Evolutionary conservation across 2,888 invertebrate species (phyloP), one percentile per base, ranked within the genome.

Genomic region (Melangyna quadrimaculata): DNA sequence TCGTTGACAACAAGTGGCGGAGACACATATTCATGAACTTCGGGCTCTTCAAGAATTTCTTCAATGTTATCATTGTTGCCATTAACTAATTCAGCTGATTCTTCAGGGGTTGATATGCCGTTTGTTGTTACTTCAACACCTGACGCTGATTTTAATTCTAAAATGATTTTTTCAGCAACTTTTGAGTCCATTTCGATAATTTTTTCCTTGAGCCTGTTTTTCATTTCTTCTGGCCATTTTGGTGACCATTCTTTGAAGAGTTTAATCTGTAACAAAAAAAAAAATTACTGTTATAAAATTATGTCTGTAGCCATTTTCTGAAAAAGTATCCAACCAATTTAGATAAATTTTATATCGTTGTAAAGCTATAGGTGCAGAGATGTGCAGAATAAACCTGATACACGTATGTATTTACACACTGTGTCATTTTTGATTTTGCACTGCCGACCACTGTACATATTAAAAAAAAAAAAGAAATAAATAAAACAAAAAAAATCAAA

Each of bases 161-260:
- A 93, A 88, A 94, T 93, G n/a, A 95, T 91, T 91, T 96, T 96
- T 69, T 94, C 94, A 3, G 95, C 95, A 89, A 97, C 96, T 75
- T 94, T 94, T 0, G 95, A 90, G 90, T 97, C 97, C 51, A 95
- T 93, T 89, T 96, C 95, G 29, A 94, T 94, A 29, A 97, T 94
- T 86, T 95, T 94, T 74, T 94, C 94, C 43, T 96, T 92, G 37
- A 97, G 93, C 87, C 94, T 94, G 43, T 95, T 95, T 89, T 95
- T 95, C 87, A 96, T 95, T 86, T 95, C 95, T 55, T 94, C 93
- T 7, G 94, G 94, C 97, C 97, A 97, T 88, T 95, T 95, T 17
- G 95, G 94, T 89, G 95, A 95, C 97, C 97, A 97, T 92, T 97
- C 96, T 89, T 95, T 95, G 89, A 97, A 97, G 53, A 97, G 92